A percentile compares a stretch with the other conserved stretches of the same genome.
Evolutionary conservation across 2,113 vertebrate species (phyloP).

Genomic region (Chaetodon auriga): DNA sequence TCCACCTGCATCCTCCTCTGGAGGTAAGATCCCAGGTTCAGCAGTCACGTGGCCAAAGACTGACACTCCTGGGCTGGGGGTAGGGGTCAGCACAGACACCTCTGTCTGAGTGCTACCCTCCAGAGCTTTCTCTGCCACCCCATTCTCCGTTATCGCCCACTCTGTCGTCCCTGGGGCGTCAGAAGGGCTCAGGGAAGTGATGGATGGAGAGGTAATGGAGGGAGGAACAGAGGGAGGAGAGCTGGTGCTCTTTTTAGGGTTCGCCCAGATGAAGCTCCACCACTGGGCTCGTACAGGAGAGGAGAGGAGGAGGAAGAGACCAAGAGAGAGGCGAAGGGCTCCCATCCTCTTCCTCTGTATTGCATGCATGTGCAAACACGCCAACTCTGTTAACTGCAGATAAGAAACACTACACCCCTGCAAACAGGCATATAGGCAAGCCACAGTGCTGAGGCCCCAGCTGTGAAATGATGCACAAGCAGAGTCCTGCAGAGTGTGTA

Average conservation of each 20-base stretch:
- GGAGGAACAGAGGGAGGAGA: slow-evolving; percentile 25
- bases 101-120: slow-evolving; percentile 25
- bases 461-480: slow-evolving; percentile 12
- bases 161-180: slow-evolving; percentile 7
- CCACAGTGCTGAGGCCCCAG: not conserved
- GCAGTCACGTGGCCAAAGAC: slow-evolving; percentile 6
- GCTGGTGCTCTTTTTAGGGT: slow-evolving; percentile 24
- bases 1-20: slow-evolving; percentile 23
- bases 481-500: slow-evolving; percentile 4
- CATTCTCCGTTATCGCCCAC: not conserved
- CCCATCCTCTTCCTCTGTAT: slow-evolving; percentile 62
- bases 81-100: slow-evolving; percentile 11
- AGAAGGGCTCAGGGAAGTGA: slow-evolving; percentile 13
- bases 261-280: slow-evolving; percentile 74
- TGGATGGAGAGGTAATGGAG: slow-evolving; percentile 22
- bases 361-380: slow-evolving; percentile 5
- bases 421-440: slow-evolving; percentile 20
- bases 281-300: slow-evolving; percentile 71
- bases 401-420: slow-evolving; percentile 2
- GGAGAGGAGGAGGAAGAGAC: slow-evolving; percentile 62
- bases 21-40: not conserved
- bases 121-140: slow-evolving; percentile 19
- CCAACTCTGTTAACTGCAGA: not conserved
- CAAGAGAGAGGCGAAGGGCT: slow-evolving; percentile 36
- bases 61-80: not conserved